A percentile compares a stretch with the other conserved stretches of the same genome.
phyloP scores from a whole-genome alignment of 1,140 invertebrate species.

The Dufourea novaeangliae region DNA sequence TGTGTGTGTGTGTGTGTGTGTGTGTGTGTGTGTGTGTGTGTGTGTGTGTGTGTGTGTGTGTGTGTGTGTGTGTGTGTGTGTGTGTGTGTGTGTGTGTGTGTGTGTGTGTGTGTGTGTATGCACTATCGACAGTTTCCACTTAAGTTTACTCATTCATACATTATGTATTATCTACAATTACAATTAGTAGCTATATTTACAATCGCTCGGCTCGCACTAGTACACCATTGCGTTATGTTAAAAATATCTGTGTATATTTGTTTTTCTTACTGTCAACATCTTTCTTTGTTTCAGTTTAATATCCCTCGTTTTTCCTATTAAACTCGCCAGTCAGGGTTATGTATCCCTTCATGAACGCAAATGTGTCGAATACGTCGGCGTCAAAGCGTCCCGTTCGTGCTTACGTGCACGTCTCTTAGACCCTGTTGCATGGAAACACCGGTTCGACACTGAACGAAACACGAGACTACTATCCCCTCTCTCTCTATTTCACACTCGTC shows the following conservation, averaged over 20 bases:
- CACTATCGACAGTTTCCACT: constrained; percentile 76
- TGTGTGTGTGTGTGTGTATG: constrained; percentile 75
- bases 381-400: constrained; percentile 27
- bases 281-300: constrained; percentile 16
- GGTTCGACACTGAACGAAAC: constrained; percentile 39
- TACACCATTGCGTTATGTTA: constrained; percentile 70
- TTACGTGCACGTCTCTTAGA: constrained; percentile 45
- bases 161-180: constrained; percentile 62
- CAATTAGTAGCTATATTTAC: constrained; percentile 76
- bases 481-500: constrained; percentile 27
- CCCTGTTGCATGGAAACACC: constrained; percentile 59
- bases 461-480: constrained; percentile 10
- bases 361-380: constrained; percentile 7
- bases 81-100: constrained; percentile 37
- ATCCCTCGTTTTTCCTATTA: constrained; percentile 6
- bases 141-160: constrained; percentile 66
- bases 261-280: constrained; percentile 43
- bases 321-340: constrained; percentile 30
- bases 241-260: constrained; percentile 77
- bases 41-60: constrained; percentile 38
- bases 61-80: constrained; percentile 41
- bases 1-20: constrained; percentile 70
- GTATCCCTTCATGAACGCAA: constrained; percentile 14
- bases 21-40: constrained; percentile 47
- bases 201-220: constrained; percentile 60